Evolutionary conservation across 2,113 vertebrate species (phyloP).

Genomic region (Paradoxurus hermaphroditus): DNA sequence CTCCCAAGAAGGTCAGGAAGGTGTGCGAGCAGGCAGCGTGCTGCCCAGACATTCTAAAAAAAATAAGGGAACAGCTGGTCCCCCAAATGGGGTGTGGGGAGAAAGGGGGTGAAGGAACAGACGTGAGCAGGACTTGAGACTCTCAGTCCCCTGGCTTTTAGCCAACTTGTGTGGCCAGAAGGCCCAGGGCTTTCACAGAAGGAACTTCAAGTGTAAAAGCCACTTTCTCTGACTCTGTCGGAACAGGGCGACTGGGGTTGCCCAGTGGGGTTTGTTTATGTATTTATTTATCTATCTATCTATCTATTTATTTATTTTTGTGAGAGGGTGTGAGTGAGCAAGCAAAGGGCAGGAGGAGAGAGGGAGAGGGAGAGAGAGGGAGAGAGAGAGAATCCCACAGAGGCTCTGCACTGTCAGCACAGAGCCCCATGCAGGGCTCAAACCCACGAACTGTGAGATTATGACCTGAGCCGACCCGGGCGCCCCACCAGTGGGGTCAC

Average conservation of each 20-base stretch:
- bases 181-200: background rate
- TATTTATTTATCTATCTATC: no score
- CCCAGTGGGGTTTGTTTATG: background rate
- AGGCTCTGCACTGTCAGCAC: no score
- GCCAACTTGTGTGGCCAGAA: background rate
- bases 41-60: no score
- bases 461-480: no score
- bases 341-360: no score
- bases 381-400: no score
- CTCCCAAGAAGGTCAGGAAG: background rate
- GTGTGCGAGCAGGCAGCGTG: background rate
- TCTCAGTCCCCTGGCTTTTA: background rate
- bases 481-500: background rate
- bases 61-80: background rate
- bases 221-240: no score
- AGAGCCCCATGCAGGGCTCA: no score
- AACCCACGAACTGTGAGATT: no score
- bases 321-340: no score
- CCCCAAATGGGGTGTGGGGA: accelerated
- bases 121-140: background rate
- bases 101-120: background rate
- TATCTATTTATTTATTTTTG: no score
- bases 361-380: no score
- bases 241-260: background rate
- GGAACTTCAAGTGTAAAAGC: background rate